Base-by-base conservation (phyloP, 2,113 vertebrate genomes). In the Drymodes brunneopygia region DNA sequence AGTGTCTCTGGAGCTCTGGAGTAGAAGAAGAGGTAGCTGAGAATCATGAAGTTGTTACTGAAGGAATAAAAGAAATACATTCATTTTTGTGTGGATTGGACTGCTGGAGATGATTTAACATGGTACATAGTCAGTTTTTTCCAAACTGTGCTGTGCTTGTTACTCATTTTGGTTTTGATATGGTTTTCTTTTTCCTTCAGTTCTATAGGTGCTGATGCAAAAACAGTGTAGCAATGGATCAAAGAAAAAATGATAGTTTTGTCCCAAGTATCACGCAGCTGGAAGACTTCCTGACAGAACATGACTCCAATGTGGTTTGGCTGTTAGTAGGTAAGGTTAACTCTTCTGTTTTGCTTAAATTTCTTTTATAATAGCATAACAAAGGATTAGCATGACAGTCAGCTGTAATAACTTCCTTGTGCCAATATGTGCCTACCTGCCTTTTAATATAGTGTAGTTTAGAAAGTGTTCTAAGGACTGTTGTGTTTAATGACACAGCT, bases 251-350 rank as follows among this genome's bases (percentile, higher is more conserved):
- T 97, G 98, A 98, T 36, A 99, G 98, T 95, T 97, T 99, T 97
- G 99, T 99, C 81, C 99, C 98, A 60, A 99, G 98, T 96, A 97
- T 99, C 11, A 98, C 95, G 1, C 99, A 99, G 18, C 83, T 99
- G 95, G 99, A 99, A 97, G 97, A 98, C 54, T 99, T 99, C 97
- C 99, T 99, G 23, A 99, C 66, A 95, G 98, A 99, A 88, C 99
- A 99, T 86, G 98, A 99, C 97, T 99, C 99, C 31, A 99, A 99
- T 86, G 99, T 99, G 91, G 99, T 99, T 90, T 99, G 99, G 99
- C 98, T 99, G 15, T 98, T 99, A 73, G 99, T 99, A 94, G 99
- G 99, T 99, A 96, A 97, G 97, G 94, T 84, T 19, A 77, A 81
- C 90, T 81, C 6, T 96, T 94, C 58, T 87, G 16, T 69, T 85